These are phyloP conservation scores for Megalopta genalis DNA, from an alignment of 1,140 invertebrate species.

Conservation along the genomic window DNA sequence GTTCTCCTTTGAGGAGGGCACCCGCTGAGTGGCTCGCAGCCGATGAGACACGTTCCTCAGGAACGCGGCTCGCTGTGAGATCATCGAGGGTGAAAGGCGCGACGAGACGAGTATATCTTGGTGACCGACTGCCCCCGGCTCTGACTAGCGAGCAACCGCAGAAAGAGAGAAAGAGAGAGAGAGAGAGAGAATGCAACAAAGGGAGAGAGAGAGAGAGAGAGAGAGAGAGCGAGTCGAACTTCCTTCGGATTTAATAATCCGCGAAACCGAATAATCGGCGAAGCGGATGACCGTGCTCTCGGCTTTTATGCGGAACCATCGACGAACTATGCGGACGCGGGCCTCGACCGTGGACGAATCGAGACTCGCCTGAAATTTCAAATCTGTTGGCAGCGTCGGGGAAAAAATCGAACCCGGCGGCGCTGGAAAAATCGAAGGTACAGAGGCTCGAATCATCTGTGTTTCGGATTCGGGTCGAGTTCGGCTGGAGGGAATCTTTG, in stretches of 20 bases:
- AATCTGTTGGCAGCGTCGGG: too few species aligned
- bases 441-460: too few species aligned
- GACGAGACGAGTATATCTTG: conserved; percentile 1
- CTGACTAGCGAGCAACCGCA: too few species aligned
- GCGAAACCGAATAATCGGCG: not conserved
- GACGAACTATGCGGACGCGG: too few species aligned
- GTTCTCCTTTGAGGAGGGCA: not conserved
- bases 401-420: too few species aligned
- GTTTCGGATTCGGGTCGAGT: too few species aligned
- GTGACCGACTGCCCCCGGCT: not conserved
- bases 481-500: too few species aligned
- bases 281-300: not conserved
- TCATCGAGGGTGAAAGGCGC: not conserved
- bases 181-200: too few species aligned
- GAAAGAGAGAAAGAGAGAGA: too few species aligned
- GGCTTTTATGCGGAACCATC: not conserved
- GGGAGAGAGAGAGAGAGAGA: too few species aligned
- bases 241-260: not conserved
- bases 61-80: not conserved
- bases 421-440: too few species aligned
- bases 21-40: not conserved
- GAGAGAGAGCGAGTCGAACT: too few species aligned
- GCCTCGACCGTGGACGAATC: not conserved
- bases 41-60: not conserved
- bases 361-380: not conserved